phyloP scores from a whole-genome alignment of 2,888 invertebrate species.

The Lasioglossum vierecki region DNA sequence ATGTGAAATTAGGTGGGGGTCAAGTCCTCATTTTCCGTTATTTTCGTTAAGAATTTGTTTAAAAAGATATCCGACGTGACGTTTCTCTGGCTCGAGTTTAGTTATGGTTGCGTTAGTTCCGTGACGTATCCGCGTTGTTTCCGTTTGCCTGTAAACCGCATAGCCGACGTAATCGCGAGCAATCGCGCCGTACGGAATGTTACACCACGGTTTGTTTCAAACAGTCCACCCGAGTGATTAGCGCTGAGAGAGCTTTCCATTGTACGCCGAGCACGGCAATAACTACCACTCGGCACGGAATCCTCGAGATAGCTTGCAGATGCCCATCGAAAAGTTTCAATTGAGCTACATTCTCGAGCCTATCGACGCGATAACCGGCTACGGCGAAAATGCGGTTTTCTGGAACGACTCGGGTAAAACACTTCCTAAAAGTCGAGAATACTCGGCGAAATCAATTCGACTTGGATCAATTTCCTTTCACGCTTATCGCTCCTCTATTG shows the following conservation, averaged over 20 bases:
- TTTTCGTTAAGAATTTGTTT: no score
- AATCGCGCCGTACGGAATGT: slow-evolving; percentile 66
- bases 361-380: slow-evolving; percentile 59
- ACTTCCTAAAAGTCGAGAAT: slow-evolving; percentile 37
- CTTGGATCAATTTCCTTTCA: background rate
- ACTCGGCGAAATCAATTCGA: slow-evolving; percentile 18
- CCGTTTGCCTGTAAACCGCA: slow-evolving; percentile 47
- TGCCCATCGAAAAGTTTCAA: slow-evolving; percentile 80
- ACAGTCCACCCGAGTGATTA: slow-evolving; percentile 77
- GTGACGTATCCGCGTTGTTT: slow-evolving; percentile 39
- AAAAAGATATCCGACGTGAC: background rate
- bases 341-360: slow-evolving; percentile 75
- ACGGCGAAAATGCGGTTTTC: slow-evolving; percentile 49
- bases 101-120: slow-evolving; percentile 46
- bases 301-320: slow-evolving; percentile 75
- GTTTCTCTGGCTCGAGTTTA: background rate
- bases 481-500: background rate
- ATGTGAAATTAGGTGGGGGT: no score
- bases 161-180: slow-evolving; percentile 47
- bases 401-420: slow-evolving; percentile 39
- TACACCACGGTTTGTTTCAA: slow-evolving; percentile 70
- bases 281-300: slow-evolving; percentile 78
- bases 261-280: slow-evolving; percentile 59
- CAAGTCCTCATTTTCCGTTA: no score
- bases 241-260: slow-evolving; percentile 69